phyloP scores from a whole-genome alignment of 2,888 invertebrate species.

The Stenolophus ochropezus region DNA sequence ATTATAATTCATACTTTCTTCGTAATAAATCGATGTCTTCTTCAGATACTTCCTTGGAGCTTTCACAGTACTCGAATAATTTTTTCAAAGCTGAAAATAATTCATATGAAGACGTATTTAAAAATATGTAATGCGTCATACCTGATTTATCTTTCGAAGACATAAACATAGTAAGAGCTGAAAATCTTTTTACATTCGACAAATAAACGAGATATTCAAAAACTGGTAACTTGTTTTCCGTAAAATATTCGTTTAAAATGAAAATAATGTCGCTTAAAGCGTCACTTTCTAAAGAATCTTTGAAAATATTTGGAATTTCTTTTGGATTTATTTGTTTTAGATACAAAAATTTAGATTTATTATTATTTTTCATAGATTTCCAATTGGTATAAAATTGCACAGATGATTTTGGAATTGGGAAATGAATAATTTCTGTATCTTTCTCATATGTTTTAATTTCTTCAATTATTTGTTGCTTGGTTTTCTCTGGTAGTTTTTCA shows the following conservation, averaged over 20 bases:
- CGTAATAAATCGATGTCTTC: conserved; percentile 69
- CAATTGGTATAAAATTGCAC: conserved; percentile 81
- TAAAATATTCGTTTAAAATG: conserved; percentile 73
- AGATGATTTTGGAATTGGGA: conserved; percentile 76
- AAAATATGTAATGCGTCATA: conserved; percentile 67
- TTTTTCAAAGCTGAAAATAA: conserved; percentile 70
- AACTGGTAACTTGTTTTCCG: conserved; percentile 72
- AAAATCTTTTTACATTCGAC: conserved; percentile 78
- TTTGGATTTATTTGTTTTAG: conserved; percentile 77
- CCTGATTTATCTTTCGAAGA: conserved; percentile 77
- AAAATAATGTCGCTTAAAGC: conserved; percentile 78
- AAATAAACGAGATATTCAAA: conserved; percentile 76
- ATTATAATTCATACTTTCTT: conserved; percentile 71
- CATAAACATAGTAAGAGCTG: conserved; percentile 80
- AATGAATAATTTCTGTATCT: conserved; percentile 65
- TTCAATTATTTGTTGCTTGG: background rate
- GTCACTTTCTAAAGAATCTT: conserved; percentile 80
- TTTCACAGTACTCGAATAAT: conserved; percentile 70
- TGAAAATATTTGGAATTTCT: conserved; percentile 79
- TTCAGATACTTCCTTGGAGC: conserved; percentile 66
- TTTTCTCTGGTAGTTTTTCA: background rate
- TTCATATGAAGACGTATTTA: background rate
- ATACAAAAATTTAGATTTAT: conserved; percentile 76
- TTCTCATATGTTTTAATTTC: background rate
- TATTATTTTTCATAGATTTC: conserved; percentile 75